These are phyloP conservation scores for Watsonalla cultraria DNA, from an alignment of 2,888 invertebrate genomes.

Conservation along the genomic window DNA sequence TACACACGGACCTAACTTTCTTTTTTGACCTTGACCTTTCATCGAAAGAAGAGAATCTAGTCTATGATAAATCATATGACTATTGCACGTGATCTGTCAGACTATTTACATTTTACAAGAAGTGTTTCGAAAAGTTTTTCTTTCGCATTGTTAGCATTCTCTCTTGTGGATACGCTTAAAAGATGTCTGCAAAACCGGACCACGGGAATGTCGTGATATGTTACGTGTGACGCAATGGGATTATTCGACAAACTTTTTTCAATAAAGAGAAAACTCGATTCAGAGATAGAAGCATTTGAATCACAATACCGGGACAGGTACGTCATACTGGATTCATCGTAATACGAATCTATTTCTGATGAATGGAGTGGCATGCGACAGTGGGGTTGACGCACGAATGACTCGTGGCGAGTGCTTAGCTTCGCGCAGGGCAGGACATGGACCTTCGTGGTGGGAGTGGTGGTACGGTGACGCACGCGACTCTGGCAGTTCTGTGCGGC, in stretches of 20 bases:
- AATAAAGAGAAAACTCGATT: constrained; percentile 78
- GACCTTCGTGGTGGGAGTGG: constrained; percentile 32
- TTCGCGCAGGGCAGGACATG: constrained; percentile 28
- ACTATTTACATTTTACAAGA: constrained; percentile 47
- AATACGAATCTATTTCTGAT: constrained; percentile 48
- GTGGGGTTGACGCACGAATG: constrained; percentile 49
- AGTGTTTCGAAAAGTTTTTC: constrained; percentile 36
- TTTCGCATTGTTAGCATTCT: background rate
- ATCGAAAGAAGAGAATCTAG: constrained; percentile 29
- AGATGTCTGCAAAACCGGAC: constrained; percentile 34
- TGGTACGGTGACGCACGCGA: constrained; percentile 53
- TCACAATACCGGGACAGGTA: constrained; percentile 71
- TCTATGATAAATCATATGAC: constrained; percentile 74
- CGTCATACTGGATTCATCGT: constrained; percentile 61
- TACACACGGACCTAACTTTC: background rate
- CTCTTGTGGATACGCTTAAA: constrained; percentile 10
- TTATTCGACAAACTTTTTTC: constrained; percentile 86
- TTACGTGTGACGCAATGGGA: constrained; percentile 80
- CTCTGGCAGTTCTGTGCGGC: constrained; percentile 32
- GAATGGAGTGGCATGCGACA: constrained; percentile 38
- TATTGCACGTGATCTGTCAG: constrained; percentile 69
- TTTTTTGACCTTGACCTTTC: constrained; percentile 42
- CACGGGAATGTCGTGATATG: constrained; percentile 49
- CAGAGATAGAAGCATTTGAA: constrained; percentile 39
- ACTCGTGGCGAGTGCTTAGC: constrained; percentile 26